Evolutionary conservation across 2,113 vertebrate genomes (phyloP), one percentile per base, ranked within the genome.

Genomic region (Neomonachus schauinslandi): DNA sequence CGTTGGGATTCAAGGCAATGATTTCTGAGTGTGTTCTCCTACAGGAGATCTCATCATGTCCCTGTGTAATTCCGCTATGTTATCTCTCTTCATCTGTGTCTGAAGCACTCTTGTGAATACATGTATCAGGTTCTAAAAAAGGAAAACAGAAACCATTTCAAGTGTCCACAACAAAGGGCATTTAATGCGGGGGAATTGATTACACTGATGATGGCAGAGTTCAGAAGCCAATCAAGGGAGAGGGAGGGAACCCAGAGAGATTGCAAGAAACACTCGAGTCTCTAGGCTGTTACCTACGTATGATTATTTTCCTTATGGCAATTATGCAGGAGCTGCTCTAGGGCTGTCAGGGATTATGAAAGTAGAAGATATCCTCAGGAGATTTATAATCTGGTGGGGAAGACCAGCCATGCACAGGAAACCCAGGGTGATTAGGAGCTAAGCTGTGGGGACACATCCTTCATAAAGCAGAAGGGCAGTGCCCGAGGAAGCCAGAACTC

Each of bases 271-370:
- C 6, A 53, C 57, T 72, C n/a, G 36, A 19, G 1, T 61, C 1
- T 3, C 57, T 14, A 18, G 33, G 8, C 42, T 59, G 7, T 61
- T 57, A 59, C 33, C 4, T 3, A 0, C 0, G 0, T 6, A 10
- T 36, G 16, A 28, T 46, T 71, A 21, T 82, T 67, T 81, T 94
- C 46, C n/a, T 63, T 22, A 46, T 14, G 67, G 46, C 22, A 26
- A 57, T 13, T 57, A 18, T 7, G 33, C 19, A 49, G 24, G 14
- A 51, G n/a, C 72, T 74, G 12, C 12, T 67, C 31, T 55, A 31
- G n/a, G 16, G 26, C 42, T 76, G n/a, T 51, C 57, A 69, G 61
- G 16, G 39, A 91, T 39, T 81, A 26, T 51, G n/a, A 89, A 69
- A 13, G 53, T 18, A 69, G n/a, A 76, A 53, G n/a, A 19, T 13